Percentiles rank a stretch among this genome's conserved stretches.
Evolutionary conservation across 2,888 invertebrate genomes (phyloP).

Genomic region (Tachina grossa): DNA sequence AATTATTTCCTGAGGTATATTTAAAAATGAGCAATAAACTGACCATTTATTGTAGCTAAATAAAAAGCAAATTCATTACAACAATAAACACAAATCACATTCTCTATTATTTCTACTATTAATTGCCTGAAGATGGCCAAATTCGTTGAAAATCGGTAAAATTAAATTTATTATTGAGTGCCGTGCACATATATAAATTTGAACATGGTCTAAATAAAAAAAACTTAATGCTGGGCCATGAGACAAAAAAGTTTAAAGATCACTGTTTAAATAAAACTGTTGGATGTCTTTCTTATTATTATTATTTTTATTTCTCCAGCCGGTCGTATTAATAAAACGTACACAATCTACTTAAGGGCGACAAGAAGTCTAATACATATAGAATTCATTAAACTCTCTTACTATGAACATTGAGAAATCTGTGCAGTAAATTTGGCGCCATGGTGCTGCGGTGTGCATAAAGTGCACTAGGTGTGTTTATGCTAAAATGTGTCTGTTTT

Average conservation of each 20-base stretch:
- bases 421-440: conserved; percentile 66
- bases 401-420: conserved; percentile 64
- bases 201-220: no score
- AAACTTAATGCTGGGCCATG: no score
- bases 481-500: not conserved
- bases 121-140: no score
- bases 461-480: not conserved
- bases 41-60: no score
- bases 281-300: conserved; percentile 22
- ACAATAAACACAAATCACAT: no score
- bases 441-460: conserved; percentile 23
- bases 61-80: no score
- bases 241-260: not conserved
- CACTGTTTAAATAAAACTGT: conserved; percentile 25
- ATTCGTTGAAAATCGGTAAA: no score
- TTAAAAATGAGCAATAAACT: no score
- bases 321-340: conserved; percentile 52
- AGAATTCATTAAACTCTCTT: conserved; percentile 64
- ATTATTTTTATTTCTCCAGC: conserved; percentile 26
- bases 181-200: no score
- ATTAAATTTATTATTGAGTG: no score
- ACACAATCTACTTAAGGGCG: conserved; percentile 52
- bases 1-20: no score
- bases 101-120: no score
- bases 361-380: conserved; percentile 66